These are phyloP conservation scores for Ischnura elegans DNA, from an alignment of 2,888 invertebrate genomes.

Conservation along the genomic window DNA sequence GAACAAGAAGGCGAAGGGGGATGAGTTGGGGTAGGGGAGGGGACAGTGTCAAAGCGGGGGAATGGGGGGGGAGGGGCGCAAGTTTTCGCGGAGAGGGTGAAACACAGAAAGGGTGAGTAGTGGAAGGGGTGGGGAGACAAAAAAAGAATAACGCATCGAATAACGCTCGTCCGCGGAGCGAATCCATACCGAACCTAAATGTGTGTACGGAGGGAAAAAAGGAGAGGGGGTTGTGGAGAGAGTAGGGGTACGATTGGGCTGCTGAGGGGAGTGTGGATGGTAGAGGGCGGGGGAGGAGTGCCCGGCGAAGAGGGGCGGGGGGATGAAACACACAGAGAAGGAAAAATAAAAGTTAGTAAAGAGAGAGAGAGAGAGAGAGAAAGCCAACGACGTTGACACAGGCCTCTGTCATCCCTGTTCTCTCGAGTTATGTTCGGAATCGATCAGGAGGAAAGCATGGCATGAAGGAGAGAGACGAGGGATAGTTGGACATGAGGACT, in stretches of 20 bases:
- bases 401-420: constrained; percentile 55
- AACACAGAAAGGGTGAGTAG: background rate
- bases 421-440: constrained; percentile 58
- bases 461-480: background rate
- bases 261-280: background rate
- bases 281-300: background rate
- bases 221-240: background rate
- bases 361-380: background rate
- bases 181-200: constrained; percentile 31
- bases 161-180: constrained; percentile 38
- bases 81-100: background rate
- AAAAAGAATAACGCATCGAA: constrained; percentile 27
- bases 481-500: background rate
- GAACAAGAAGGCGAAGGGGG: background rate
- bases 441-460: constrained; percentile 37
- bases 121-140: background rate
- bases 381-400: constrained; percentile 57
- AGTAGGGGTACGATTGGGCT: background rate
- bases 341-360: background rate
- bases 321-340: background rate
- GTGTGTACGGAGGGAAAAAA: constrained; percentile 26
- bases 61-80: background rate
- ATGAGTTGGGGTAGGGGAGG: too few species aligned
- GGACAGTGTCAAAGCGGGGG: background rate
- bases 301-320: background rate